Percentiles rank a stretch among this genome's conserved stretches.
Conservation (phyloP, 2,797 vertebrate species). For the Glossophaga mutica region DNA sequence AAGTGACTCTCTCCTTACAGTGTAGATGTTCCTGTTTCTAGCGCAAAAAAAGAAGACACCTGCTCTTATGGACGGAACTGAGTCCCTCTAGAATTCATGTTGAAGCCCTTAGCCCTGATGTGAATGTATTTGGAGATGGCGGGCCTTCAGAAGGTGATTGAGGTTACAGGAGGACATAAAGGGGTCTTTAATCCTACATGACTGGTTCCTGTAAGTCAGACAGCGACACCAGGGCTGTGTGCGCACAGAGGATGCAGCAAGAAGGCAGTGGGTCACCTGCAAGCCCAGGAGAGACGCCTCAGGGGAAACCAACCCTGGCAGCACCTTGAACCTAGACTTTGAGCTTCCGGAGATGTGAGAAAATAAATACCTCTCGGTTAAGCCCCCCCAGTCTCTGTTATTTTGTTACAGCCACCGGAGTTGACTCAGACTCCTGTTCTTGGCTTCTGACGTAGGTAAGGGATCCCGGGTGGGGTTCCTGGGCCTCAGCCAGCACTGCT, state of each 20-base stretch:
- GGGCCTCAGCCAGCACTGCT: not conserved
- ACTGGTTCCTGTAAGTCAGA: not conserved
- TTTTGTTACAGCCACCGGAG: not conserved
- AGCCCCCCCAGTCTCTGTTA: rapidly evolving
- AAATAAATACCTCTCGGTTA: not conserved
- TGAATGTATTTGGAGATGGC: not conserved
- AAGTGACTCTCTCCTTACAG: not conserved
- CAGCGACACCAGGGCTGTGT: not conserved
- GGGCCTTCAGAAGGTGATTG: not conserved
- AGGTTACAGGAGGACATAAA: not conserved
- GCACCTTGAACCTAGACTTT: not conserved
- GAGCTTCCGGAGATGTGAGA: not conserved
- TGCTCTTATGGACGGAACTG: not conserved
- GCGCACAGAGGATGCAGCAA: not conserved
- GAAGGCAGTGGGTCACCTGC: rapidly evolving
- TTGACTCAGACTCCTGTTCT: not conserved
- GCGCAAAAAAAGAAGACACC: not conserved
- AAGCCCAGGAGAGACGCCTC: not conserved
- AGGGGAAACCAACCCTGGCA: not conserved
- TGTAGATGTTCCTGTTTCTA: not conserved
- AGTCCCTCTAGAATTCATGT: not conserved
- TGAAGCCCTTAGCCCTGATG: not conserved
- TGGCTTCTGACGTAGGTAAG: not conserved
- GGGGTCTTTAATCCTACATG: not conserved
- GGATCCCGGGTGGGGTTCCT: not conserved